phyloP scores from a whole-genome alignment of 2,113 vertebrate genomes.

The Eolophus roseicapilla region DNA sequence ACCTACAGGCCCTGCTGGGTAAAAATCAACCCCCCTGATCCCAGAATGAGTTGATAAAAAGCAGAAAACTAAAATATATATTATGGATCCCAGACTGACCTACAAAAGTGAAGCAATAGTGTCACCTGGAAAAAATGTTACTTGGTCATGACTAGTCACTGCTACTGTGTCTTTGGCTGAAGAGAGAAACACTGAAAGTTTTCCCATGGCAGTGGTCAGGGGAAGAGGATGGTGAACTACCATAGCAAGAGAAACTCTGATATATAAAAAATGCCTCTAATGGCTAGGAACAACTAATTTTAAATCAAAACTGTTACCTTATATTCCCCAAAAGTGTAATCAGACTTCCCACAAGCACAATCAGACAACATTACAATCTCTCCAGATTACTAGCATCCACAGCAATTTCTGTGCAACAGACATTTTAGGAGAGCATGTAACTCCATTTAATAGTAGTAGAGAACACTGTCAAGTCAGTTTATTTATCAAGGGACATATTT shows the following conservation, averaged over 20 bases:
- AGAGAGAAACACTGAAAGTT: background rate
- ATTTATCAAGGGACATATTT: conserved; percentile 3
- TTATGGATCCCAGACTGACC: background rate
- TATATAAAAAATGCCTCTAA: background rate
- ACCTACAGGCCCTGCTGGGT: background rate
- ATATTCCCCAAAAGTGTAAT: conserved; percentile 13
- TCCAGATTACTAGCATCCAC: background rate
- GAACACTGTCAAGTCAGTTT: background rate
- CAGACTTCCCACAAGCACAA: background rate
- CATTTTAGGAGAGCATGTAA: background rate
- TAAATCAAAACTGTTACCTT: background rate
- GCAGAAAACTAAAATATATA: background rate
- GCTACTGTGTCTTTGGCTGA: background rate
- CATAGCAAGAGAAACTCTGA: background rate
- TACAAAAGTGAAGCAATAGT: background rate
- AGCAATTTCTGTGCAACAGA: background rate
- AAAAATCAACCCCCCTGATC: background rate
- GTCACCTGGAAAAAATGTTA: background rate
- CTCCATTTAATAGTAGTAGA: background rate
- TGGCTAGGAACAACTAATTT: background rate
- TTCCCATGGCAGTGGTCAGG: background rate
- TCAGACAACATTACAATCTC: background rate
- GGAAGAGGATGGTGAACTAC: background rate
- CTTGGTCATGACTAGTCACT: background rate
- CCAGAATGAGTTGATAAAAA: background rate